Evolutionary conservation across 1,140 invertebrate genomes (phyloP).

Genomic region (Cydia strobilella): DNA sequence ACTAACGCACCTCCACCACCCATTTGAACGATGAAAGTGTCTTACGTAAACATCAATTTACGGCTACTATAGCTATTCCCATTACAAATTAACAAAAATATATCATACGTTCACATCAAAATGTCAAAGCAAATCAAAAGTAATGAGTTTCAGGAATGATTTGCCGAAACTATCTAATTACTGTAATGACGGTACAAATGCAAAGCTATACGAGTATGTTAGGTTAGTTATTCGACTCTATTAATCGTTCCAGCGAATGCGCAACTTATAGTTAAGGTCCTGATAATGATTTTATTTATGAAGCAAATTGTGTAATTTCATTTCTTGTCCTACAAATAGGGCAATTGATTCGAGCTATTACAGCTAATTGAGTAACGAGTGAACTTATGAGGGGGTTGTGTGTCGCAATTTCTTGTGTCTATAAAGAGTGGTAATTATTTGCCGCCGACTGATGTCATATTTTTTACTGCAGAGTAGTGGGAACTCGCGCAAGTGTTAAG

Average conservation of each 20-base stretch:
- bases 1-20: constrained; percentile 67
- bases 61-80: constrained; percentile 20
- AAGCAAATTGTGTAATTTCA: constrained; percentile 37
- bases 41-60: constrained; percentile 29
- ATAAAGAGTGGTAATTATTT: constrained; percentile 66
- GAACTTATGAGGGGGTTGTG: constrained; percentile 51
- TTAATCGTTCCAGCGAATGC: constrained; percentile 9
- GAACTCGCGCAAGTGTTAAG: constrained; percentile 62
- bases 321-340: constrained; percentile 51
- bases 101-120: constrained; percentile 65
- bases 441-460: constrained; percentile 42
- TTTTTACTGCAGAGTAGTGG: constrained; percentile 54
- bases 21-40: constrained; percentile 23
- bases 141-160: constrained; percentile 56
- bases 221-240: neutral
- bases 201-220: neutral
- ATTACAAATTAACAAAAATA: constrained; percentile 55
- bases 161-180: constrained; percentile 68
- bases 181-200: constrained; percentile 41
- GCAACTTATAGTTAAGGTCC: neutral
- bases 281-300: constrained; percentile 29
- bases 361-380: constrained; percentile 59
- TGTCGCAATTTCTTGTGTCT: constrained; percentile 71
- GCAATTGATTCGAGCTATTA: constrained; percentile 57
- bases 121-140: constrained; percentile 47